phyloP scores from a whole-genome alignment of 92 coral and sea anemone genomes.

The Actinostola sp. region DNA sequence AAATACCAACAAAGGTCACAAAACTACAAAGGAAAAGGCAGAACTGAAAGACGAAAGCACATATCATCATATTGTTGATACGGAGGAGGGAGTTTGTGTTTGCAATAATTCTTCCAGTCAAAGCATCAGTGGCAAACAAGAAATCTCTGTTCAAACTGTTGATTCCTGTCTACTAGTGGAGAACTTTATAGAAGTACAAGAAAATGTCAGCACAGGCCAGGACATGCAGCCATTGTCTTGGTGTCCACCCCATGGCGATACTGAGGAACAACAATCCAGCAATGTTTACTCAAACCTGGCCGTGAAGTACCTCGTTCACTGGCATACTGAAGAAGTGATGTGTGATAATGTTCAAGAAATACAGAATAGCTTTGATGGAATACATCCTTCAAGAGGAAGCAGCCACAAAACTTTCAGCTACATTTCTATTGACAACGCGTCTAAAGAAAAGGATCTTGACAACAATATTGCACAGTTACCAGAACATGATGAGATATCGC shows the following conservation, averaged over 20 bases:
- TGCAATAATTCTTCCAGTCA: not conserved
- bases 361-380: not conserved
- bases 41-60: not conserved
- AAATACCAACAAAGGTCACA: not conserved
- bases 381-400: not conserved
- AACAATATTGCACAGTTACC: not conserved
- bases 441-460: not conserved
- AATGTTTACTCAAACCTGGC: not conserved
- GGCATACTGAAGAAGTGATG: not conserved
- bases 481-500: not conserved
- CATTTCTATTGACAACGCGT: not conserved
- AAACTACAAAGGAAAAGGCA: not conserved
- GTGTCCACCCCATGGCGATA: not conserved
- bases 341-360: not conserved
- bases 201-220: not conserved
- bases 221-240: not conserved
- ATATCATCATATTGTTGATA: slow-evolving; percentile 20
- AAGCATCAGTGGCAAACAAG: slow-evolving; percentile 3
- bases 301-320: not conserved
- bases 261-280: not conserved
- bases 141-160: slow-evolving; percentile 12
- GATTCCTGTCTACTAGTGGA: slow-evolving; percentile 1
- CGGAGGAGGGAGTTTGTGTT: slow-evolving; percentile 13
- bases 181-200: not conserved
- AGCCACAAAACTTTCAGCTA: not conserved